Evolutionary conservation across 1,140 invertebrate species (phyloP), one percentile per base, ranked within the genome.

Genomic region (Eurosta solidaginis): DNA sequence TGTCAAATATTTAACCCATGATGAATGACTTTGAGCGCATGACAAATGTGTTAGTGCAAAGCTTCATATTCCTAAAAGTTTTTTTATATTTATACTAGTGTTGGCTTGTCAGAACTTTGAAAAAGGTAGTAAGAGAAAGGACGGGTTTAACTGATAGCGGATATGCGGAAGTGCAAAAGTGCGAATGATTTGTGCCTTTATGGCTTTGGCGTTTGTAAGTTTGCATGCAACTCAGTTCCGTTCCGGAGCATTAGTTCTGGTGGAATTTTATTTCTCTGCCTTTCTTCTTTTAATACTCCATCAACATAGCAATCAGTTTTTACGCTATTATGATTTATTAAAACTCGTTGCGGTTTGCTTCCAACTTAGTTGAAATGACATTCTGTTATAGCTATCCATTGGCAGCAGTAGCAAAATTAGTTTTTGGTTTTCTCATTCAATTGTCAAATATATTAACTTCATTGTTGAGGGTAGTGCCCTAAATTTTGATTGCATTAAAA

Each of bases 181-280:
- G 42, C 44, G 44, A 47, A 74, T 74, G 73, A 74, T 74, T 74
- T 74, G 73, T 74, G 73, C 42, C 44, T 47, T 74, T 74, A 45
- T 40, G 59, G 59, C 59, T 14, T 68, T 20, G 59, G 25, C 27
- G 59, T 68, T 68, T 68, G 33, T 68, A 29, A 68, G 59, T 68
- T 68, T 68, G 33, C 59, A 33, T 68, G 59, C 36, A 12, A 68
- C 33, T 33, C n/a, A 68, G 27, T 68, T 42, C 59, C 59, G 59
- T 9, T 68, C 33, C 3, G 7, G 1, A 47, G 22, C 44, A 27
- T 47, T 59, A 22, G 7, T 9, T 73, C 4, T 33, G 5, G 12
- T n/a, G 12, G 17, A 10, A 27, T 36, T 12, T 29, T 36, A 74
- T n/a, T 74, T 74, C 4, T 10, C 17, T 22, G 27, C 20, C 10